A percentile compares a stretch with the other conserved stretches of the same genome.
Evolutionary conservation across 2,113 vertebrate species (phyloP).

Genomic region (Passer montanus): DNA sequence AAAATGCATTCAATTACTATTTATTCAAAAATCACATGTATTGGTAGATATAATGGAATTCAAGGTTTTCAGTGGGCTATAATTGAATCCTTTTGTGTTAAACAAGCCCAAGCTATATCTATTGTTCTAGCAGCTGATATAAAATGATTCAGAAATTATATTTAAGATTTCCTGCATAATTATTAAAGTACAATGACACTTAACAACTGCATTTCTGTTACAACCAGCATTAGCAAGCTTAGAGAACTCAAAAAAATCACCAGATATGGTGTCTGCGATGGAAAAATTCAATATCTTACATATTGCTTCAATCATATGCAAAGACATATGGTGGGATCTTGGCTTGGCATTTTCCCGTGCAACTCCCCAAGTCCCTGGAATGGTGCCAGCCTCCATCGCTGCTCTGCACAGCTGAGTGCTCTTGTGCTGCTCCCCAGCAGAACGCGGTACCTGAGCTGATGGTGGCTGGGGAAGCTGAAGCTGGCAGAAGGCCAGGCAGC

Average conservation of each 20-base stretch:
- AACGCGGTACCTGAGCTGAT: neutral
- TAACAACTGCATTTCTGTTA: conserved; percentile 13
- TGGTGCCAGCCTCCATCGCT: fast-evolving
- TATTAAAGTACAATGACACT: neutral
- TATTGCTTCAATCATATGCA: neutral
- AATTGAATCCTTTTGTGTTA: conserved; percentile 13
- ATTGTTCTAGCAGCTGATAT: conserved; percentile 25
- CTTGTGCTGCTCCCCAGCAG: neutral
- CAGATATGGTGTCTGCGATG: neutral
- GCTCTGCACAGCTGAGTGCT: neutral
- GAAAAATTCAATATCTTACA: neutral
- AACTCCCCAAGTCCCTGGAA: neutral
- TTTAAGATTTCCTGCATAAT: conserved; percentile 17
- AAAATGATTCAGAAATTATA: conserved; percentile 1
- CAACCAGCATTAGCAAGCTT: neutral
- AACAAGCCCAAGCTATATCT: neutral
- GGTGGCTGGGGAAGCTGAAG: neutral
- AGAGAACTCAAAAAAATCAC: neutral
- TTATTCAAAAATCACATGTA: conserved; percentile 13
- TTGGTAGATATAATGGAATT: neutral
- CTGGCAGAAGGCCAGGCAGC: neutral
- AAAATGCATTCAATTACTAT: neutral
- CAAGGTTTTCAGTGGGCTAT: neutral
- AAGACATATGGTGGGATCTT: neutral
- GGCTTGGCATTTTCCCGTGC: neutral